Conservation (phyloP, 2,888 invertebrate species). For the Heteropelma amictum region DNA sequence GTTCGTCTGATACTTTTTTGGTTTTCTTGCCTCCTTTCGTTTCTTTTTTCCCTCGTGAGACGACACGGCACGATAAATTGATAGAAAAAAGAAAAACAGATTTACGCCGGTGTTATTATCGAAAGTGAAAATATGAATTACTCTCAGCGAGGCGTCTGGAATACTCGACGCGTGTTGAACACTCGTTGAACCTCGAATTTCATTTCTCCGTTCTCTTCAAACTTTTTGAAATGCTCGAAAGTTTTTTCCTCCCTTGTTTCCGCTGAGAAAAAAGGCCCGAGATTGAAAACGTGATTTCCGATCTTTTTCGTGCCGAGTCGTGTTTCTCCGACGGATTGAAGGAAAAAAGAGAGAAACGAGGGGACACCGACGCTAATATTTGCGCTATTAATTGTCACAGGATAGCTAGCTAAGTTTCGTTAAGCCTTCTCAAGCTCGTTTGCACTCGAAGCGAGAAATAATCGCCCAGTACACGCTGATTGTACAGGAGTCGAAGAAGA, state of each 20-base stretch:
- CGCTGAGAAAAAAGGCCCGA: neutral
- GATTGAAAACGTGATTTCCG: too few species aligned
- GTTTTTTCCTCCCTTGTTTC: neutral
- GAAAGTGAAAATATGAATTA: conserved; percentile 42
- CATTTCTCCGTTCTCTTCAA: neutral
- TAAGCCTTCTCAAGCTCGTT: conserved; percentile 38
- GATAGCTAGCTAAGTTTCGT: conserved; percentile 37
- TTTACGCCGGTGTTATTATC: conserved; percentile 39
- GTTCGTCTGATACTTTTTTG: too few species aligned
- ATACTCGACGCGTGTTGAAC: neutral
- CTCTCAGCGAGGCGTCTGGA: conserved; percentile 14
- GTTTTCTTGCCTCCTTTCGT: too few species aligned
- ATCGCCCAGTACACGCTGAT: conserved; percentile 5
- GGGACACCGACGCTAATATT: conserved; percentile 10
- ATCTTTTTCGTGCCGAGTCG: conserved; percentile 17
- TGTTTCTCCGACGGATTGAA: too few species aligned
- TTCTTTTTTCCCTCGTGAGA: neutral
- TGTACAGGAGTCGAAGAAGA: neutral
- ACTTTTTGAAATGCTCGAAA: too few species aligned
- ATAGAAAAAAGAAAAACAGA: neutral
- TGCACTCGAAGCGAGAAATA: conserved; percentile 6
- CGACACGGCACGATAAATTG: conserved; percentile 26
- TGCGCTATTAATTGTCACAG: conserved; percentile 27
- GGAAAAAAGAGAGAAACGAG: neutral
- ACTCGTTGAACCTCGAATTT: neutral